Evolutionary conservation across 2,888 invertebrate species (phyloP), one percentile per base, ranked within the genome.

Genomic region (Oligia strigilis): DNA sequence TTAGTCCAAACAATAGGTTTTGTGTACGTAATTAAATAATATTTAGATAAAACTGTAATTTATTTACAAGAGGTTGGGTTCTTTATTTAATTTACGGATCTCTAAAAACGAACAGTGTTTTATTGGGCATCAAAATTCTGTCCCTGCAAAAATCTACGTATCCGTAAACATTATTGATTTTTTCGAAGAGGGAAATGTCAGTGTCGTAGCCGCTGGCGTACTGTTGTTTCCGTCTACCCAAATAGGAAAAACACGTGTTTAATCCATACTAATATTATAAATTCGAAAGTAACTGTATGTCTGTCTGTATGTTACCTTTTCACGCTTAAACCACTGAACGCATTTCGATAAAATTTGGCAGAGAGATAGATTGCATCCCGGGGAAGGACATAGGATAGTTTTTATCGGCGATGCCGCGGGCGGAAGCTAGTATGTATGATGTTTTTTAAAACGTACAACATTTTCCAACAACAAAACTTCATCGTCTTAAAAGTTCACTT

Each of bases 401-500:
- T 29, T 36, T 36, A 36, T 3, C 36, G 36, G 29, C 29, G 29
- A 29, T 29, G 36, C 36, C 36, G 36, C 36, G 36, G 36, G 36
- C 36, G 36, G 4, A 36, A 36, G 36, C 36, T 36, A 36, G 36
- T 11, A 11, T 11, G 9, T 60, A 3, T 55, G 23, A 62, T 14
- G 17, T n/a, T 74, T 36, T 4, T 5, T 62, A 62, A 76, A 76
- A 62, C 17, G 14, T 8, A n/a, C 40, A 40, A 4, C 19, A 66
- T 14, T 36, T 9, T 19, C 14, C 67, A 78, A 19, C 52, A 49
- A 49, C 14, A 49, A 14, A 49, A 52, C 52, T 60, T 60, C 29
- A 29, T 19, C 5, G 8, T 49, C 40, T 46, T 67, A 29, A 77
- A 58, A 78, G 72, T 36, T 81, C 49, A 72, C 66, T 60, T 8